Evolutionary conservation across 2,888 invertebrate genomes (phyloP), one percentile per base, ranked within the genome.

Genomic region (Serripes groenlandicus): DNA sequence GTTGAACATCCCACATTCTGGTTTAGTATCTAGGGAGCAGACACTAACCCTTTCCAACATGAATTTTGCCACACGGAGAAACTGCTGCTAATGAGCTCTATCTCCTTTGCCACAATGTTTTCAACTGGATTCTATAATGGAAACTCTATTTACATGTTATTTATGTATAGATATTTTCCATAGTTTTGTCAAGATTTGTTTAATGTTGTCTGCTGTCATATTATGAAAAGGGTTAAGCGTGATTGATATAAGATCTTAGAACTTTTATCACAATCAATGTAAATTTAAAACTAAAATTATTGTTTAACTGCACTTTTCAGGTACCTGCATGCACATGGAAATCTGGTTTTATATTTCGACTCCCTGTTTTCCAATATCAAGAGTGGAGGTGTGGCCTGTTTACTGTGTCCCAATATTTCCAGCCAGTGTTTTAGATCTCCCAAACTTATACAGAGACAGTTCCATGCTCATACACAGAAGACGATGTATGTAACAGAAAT

Each of bases 401-500:
- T 94, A 5, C 87, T 92, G n/a, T 89, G 91, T 7, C 90, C 93
- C 0, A 93, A 94, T 78, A 87, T 93, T 4, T 91, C 92, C 5
- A 81, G 92, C n/a, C 88, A 92, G 68, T 93, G 92, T 81, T 91
- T 92, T 23, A 87, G 93, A 34, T 86, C 91, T 34, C 88, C 92
- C 1, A 86, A 92, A 34, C 91, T 92, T 0, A 91, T 92, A 0
- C 74, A 87, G 56, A 86, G 94, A 15, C 89, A 89, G 66, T 94
- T 91, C 75, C 80, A 85, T 23, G 93, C 93, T 3, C 83, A 86
- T 73, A 89, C 91, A 54, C 87, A 88, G 70, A 93, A 92, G 78
- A 92, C 91, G 11, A 93, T 93, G 60, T 94, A 93, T 81, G 85
- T 90, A 37, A 92, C 91, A 70, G 94, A 94, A 77, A 71, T 93